phyloP scores from a whole-genome alignment of 2,113 vertebrate genomes.

The Labeo rohita region DNA sequence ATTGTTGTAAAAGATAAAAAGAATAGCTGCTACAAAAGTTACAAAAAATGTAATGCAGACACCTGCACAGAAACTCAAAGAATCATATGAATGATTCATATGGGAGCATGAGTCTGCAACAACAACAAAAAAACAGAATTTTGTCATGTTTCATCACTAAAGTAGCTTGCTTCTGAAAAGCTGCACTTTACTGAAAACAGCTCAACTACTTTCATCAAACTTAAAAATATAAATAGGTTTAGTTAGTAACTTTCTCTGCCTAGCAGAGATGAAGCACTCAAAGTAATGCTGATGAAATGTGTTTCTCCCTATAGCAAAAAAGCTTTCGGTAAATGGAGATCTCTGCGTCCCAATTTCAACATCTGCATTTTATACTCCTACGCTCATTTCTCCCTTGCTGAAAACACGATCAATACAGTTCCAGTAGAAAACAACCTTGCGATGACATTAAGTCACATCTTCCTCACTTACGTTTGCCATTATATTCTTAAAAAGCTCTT shows the following conservation, averaged over 20 bases:
- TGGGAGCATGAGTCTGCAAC: not conserved
- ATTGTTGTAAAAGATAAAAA: not conserved
- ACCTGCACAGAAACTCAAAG: not conserved
- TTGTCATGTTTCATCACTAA: not conserved
- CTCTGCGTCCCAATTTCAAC: not conserved
- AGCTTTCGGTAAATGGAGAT: not conserved
- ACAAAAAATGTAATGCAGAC: too few relatives aligned
- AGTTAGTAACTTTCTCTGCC: not conserved
- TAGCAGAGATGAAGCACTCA: not conserved
- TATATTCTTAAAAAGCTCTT: not conserved
- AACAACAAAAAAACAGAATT: not conserved
- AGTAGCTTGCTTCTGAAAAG: not conserved
- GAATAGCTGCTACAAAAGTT: not conserved
- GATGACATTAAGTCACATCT: not conserved
- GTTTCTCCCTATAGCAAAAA: not conserved
- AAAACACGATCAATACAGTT: not conserved
- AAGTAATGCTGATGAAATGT: not conserved
- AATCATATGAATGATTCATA: conserved; percentile 2
- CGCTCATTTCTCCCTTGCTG: not conserved
- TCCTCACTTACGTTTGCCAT: not conserved
- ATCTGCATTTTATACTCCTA: not conserved
- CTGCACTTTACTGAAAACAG: not conserved
- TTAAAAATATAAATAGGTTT: not conserved
- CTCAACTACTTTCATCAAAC: not conserved
- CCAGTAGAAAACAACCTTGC: not conserved